A percentile compares a stretch with the other conserved stretches of the same genome.
Evolutionary conservation across 1,140 invertebrate genomes (phyloP).

Genomic region (Megalopta genalis): DNA sequence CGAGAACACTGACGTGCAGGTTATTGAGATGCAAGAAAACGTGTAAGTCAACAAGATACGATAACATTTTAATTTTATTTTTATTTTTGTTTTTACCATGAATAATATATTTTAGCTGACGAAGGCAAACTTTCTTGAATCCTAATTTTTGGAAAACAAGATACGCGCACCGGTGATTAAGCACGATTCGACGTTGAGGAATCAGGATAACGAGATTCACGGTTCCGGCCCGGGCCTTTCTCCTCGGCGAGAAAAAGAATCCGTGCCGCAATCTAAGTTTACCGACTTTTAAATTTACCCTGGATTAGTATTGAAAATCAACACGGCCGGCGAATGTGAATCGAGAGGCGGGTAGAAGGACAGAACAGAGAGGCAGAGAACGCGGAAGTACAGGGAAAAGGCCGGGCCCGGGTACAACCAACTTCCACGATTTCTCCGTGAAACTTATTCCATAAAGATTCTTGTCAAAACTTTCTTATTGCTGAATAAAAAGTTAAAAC

Average conservation of each 20-base stretch:
- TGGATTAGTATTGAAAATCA: conserved; percentile 45
- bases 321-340: conserved; percentile 19
- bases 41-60: no score
- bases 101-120: no score
- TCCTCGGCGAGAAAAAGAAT: neutral
- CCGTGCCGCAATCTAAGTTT: conserved; percentile 38
- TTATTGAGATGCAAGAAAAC: no score
- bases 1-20: no score
- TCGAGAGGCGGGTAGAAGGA: neutral
- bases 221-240: neutral
- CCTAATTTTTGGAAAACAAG: no score
- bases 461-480: conserved; percentile 69
- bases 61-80: no score
- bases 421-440: conserved; percentile 48
- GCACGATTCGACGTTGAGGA: no score
- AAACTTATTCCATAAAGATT: conserved; percentile 71
- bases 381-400: conserved; percentile 33
- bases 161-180: neutral
- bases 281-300: conserved; percentile 40
- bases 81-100: no score
- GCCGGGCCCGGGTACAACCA: conserved; percentile 24
- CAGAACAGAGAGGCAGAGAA: neutral
- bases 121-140: no score
- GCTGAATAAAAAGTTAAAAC: conserved; percentile 64
- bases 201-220: neutral